Base-by-base conservation (phyloP, 2,888 invertebrate genomes). In the Margaritifera margaritifera region DNA sequence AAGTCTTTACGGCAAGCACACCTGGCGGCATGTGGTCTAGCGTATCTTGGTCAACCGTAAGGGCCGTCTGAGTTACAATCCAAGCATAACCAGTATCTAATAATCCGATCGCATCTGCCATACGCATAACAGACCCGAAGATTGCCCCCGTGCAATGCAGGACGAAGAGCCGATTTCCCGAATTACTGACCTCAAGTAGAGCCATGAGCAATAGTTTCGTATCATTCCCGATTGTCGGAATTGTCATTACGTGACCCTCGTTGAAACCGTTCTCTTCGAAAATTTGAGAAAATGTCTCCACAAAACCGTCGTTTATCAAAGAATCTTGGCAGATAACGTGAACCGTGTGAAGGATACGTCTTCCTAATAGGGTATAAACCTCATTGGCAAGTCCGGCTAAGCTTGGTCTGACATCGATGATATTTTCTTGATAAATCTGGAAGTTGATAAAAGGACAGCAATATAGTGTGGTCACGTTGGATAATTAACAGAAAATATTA, bases 11-110 rank as follows among this genome's bases (percentile, higher is more conserved):
- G 22, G 80, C 81, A 11, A 83, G 60, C 54, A 83, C 66, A 22
- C 82, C 82, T 19, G 67, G 71, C 3, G 79, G 80, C 22, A 80
- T 4, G 53, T 27, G 52, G 56, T 55, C 58, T 19, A 56, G 27
- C n/a, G 52, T 61, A n/a, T 24, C 42, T 25, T 55, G 20, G 66
- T 55, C 42, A 57, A 31, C 31, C 56, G 11, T 68, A 64, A 77
- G 67, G 4, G 80, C 71, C 42, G 67, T 66, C 27, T 83, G 80
- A 19, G 85, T 83, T 42, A 87, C 66, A 31, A 87, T 81, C 88
- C 88, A 88, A 11, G 85, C 86, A 72, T 82, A 84, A 0, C 86
- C 87, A 5, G 76, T 67, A n/a, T 75, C 78, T 55, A 83, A 81
- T 42, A 84, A 78, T 8, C 75, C 74, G 52, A 83, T 71, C 24